phyloP scores from a whole-genome alignment of 2,888 invertebrate genomes.

The Latheticus oryzae region DNA sequence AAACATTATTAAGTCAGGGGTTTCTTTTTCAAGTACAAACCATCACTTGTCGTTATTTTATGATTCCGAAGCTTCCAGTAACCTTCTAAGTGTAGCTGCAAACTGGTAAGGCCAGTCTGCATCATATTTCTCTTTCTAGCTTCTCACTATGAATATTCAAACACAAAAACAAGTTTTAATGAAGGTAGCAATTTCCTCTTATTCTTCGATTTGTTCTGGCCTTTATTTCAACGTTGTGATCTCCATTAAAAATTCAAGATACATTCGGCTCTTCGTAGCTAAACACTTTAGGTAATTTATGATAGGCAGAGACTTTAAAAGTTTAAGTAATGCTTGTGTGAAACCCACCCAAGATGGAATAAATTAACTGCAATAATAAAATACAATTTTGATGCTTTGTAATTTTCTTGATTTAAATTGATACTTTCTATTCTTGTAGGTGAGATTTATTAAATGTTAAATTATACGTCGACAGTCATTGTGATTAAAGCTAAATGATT shows the following conservation, averaged over 20 bases:
- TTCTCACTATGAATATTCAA: slow-evolving; percentile 30
- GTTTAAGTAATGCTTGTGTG: slow-evolving; percentile 30
- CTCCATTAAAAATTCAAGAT: slow-evolving; percentile 27
- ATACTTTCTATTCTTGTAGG: too few species aligned
- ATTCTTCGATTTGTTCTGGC: slow-evolving; percentile 22
- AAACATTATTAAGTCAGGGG: too few species aligned
- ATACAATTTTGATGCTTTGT: slow-evolving; percentile 37
- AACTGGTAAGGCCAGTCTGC: slow-evolving; percentile 2
- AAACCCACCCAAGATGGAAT: slow-evolving; percentile 40
- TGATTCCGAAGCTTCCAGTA: too few species aligned
- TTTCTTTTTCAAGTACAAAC: too few species aligned
- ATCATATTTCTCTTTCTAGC: slow-evolving; percentile 16
- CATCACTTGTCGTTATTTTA: too few species aligned
- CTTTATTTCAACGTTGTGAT: slow-evolving; percentile 16
- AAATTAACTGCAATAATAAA: slow-evolving; percentile 39
- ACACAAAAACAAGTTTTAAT: slow-evolving; percentile 28
- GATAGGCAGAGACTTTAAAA: slow-evolving; percentile 24
- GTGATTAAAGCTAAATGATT: slow-evolving; percentile 3
- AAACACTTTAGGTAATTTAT: slow-evolving; percentile 26
- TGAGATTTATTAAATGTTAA: background rate
- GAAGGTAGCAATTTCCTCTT: slow-evolving; percentile 29
- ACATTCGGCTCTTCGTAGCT: slow-evolving; percentile 21
- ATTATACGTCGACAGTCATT: background rate
- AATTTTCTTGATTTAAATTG: too few species aligned
- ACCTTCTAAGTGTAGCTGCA: too few species aligned